Base-by-base conservation (phyloP, 2,113 vertebrate species). In the Rafetus swinhoei region DNA sequence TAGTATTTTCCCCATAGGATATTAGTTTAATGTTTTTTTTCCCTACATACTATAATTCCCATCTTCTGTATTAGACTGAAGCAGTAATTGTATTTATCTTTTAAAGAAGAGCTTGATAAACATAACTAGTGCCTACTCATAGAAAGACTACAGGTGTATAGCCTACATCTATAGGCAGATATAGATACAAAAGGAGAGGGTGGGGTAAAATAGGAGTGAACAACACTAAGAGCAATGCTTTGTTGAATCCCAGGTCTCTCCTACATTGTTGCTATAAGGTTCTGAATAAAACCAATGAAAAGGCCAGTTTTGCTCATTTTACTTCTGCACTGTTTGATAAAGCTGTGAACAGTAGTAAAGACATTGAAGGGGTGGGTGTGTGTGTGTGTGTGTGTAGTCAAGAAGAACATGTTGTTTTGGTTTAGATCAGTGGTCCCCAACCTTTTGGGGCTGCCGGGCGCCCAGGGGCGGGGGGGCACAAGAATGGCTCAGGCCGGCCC, bases 331-430 rank as follows among this genome's bases (percentile, higher is more conserved):
- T 16, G 25, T 62, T 93, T 69, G 83, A 13, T 81, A 27, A 9
- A 0, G 79, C 8, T 83, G 87, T 65, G 19, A 86, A 29, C 18
- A 86, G 5, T 22, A 79, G 45, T 50, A 39, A 39, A 13, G 5
- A 86, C 39, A 94, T 84, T 22, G 54, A 74, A 74, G 16, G n/a
- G n/a, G n/a, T n/a, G 19, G 21, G 5, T 22, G 18, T 9, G 19
- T 14, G 9, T 4, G 9, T 35, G 16, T n/a, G 19, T 21, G 7
- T 4, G 3, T 39, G 45, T 1, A 1, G 1, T 82, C 25, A 45
- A 56, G 87, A 84, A 56, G 65, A 82, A 5, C 6, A 9, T n/a
- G 12, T 5, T 3, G 1, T 18, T 22, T 90, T 81, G 54, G 35
- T 45, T 76, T 76, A 24, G 53, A 54, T 54, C 9, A 54, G 53